Evolutionary conservation across 2,888 invertebrate species (phyloP), one percentile per base, ranked within the genome.

Genomic region (Erebia ligea): DNA sequence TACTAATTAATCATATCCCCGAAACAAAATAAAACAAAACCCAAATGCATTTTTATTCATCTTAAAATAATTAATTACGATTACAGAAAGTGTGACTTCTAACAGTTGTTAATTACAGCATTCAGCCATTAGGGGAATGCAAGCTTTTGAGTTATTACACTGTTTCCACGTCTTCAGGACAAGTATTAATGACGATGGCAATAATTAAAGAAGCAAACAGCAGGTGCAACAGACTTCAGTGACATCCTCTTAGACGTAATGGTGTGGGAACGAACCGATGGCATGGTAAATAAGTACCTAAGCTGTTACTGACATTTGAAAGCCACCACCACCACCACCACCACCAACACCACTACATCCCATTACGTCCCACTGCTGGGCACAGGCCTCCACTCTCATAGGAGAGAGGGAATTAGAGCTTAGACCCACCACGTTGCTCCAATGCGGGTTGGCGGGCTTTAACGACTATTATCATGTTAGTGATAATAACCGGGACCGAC

Each of bases 111-210:
- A 56, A 66, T 56, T 66, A 42, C 42, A 56, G 56, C 17, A 56
- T 21, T 21, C 40, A 19, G 56, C 56, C 45, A 66, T 66, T 66
- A 66, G 56, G 54, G 9, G 45, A 57, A 56, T 54, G 66, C 56
- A 66, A 66, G 56, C 56, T 57, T 62, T 57, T 56, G 66, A 66
- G 66, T 66, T 56, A 66, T 56, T 66, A 57, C 21, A 57, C 56
- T 42, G 45, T 56, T 66, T 66, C 66, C 42, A 45, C 42, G 56
- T 66, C 66, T 66, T 57, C 56, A 21, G 79, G 89, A 89, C 90
- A 81, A 84, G 87, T 86, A 90, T 89, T 90, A 89, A 91, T 89
- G 87, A 84, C 85, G 83, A 76, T 83, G 87, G 89, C 90, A 90
- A 91, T 91, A 90, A 91, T 91, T 89, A 91, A 89, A 90, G 90